Percentiles rank a stretch among this genome's conserved stretches.
Evolutionary conservation across 2,797 vertebrate species (phyloP).

Genomic region (Anomalospiza imberbis): DNA sequence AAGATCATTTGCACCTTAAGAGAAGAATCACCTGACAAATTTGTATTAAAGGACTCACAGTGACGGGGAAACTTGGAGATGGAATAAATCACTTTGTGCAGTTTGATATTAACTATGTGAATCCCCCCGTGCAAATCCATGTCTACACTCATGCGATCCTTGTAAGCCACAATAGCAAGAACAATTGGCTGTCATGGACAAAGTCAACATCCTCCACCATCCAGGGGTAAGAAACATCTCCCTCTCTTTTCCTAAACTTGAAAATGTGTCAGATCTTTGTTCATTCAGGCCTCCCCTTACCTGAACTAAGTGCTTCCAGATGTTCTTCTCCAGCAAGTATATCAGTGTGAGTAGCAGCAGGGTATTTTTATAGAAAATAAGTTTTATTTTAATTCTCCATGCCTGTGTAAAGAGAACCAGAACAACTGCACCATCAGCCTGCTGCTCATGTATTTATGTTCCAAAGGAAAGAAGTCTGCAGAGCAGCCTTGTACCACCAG

Average conservation of each 20-base stretch:
- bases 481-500: background rate
- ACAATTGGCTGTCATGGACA: background rate
- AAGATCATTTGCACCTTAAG: background rate
- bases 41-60: constrained; percentile 54
- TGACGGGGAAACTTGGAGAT: constrained; percentile 45
- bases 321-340: background rate
- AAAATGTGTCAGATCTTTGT: background rate
- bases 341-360: background rate
- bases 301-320: background rate
- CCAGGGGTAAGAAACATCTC: constrained; percentile 10
- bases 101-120: constrained; percentile 55
- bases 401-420: background rate
- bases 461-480: background rate
- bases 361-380: background rate
- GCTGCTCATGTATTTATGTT: background rate
- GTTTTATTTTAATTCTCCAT: background rate
- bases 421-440: background rate
- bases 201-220: background rate
- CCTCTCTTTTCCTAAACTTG: background rate
- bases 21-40: background rate
- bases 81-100: constrained; percentile 29
- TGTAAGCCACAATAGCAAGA: background rate
- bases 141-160: background rate
- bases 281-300: background rate
- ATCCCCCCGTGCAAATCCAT: background rate